Base-by-base conservation (phyloP, 2,888 invertebrate species). In the Trissolcus brochymenae region DNA sequence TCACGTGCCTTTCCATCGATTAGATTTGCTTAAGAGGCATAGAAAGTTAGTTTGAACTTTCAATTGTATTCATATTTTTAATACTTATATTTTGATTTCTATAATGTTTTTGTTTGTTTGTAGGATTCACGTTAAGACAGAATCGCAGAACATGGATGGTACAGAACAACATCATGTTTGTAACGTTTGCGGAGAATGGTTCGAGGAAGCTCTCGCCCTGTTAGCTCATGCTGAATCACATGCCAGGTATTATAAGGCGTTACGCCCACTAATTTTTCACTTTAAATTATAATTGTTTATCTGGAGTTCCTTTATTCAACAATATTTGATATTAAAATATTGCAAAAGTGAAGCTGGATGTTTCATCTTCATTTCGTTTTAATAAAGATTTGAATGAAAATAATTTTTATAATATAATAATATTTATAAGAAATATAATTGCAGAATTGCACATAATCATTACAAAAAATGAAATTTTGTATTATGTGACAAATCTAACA, bases 161-260 rank as follows among this genome's bases (percentile, higher is more conserved):
- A 83, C 86, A 17, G 86, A 84, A 79, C 88, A 87, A 71, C 88
- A 88, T 82, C 94, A 95, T 87, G 91, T 93, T 79, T 96, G 95
- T 87, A 94, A 93, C 85, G 94, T 94, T 43, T 95, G 95, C 87
- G 95, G 95, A 55, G 94, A 95, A 89, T 92, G 92, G 76, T 95
- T 95, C 87, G 91, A 92, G 50, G 94, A 94, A 90, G 94, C 94
- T 62, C 89, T 94, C 82, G 94, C 94, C 86, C 90, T 95, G 80
- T 90, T 95, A 53, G 94, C 95, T 17, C 95, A 95, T 89, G 94
- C 95, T 0, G 95, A 95, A 90, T 91, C 93, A 4, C 95, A 95
- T 88, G 93, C 94, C 50, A 90, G 93, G 85, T 87, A 84, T 72
- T 50, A 55, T 65, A 19, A 60, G 43, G 41, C 61, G n/a, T 70